Evolutionary conservation across 35 echinoderm and acorn worm genomes (phyloP).

Genomic region (Heliocidaris erythrogramma): DNA sequence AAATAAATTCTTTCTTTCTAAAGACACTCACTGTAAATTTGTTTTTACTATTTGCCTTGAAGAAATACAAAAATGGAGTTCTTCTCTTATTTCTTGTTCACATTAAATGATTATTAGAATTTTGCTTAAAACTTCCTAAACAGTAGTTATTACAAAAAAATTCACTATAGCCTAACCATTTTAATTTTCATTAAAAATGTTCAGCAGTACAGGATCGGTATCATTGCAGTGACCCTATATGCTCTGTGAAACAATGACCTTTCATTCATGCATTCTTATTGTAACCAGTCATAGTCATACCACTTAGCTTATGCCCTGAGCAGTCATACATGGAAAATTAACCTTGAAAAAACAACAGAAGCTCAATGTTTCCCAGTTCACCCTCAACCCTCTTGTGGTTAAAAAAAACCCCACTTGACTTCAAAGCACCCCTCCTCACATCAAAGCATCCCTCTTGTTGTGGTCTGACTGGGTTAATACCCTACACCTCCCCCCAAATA

Average conservation of each 20-base stretch:
- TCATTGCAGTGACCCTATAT: neutral
- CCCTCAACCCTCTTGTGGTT: neutral
- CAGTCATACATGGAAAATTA: neutral
- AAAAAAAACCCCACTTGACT: neutral
- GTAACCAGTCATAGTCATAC: neutral
- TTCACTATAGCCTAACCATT: too few relatives aligned
- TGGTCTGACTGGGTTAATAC: neutral
- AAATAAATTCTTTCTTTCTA: too few relatives aligned
- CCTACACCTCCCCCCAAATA: neutral
- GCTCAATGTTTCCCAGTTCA: neutral
- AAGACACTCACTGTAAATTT: too few relatives aligned
- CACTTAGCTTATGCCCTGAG: neutral
- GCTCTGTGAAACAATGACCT: neutral
- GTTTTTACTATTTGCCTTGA: too few relatives aligned
- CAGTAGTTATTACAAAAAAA: too few relatives aligned
- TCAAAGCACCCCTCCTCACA: neutral
- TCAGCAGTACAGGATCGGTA: too few relatives aligned
- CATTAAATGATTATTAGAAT: too few relatives aligned
- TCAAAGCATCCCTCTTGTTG: neutral
- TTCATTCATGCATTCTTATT: neutral
- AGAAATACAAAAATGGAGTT: too few relatives aligned
- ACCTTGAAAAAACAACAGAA: neutral
- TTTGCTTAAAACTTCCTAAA: too few relatives aligned
- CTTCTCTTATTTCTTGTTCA: too few relatives aligned
- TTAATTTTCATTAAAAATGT: too few relatives aligned